Conservation (phyloP, 1,140 invertebrate species). For the Galleria mellonella region DNA sequence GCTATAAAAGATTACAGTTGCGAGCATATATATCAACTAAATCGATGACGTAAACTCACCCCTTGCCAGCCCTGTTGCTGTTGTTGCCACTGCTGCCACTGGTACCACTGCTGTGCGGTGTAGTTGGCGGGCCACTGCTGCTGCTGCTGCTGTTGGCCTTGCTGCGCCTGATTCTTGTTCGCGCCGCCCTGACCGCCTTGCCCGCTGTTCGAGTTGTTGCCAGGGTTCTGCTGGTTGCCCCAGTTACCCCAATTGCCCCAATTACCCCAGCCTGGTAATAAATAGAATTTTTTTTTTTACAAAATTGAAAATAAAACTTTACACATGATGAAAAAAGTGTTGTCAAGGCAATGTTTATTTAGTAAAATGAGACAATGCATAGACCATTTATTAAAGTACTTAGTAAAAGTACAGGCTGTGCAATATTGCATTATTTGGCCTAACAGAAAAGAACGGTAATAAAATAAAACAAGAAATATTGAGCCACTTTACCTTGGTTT, state of each 20-base stretch:
- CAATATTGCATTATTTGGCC: too few species aligned
- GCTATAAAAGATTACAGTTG: too few species aligned
- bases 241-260: constrained; percentile 51
- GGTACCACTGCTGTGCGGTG: constrained; percentile 61
- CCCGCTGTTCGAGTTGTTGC: constrained; percentile 2
- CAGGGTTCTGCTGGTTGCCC: constrained; percentile 43
- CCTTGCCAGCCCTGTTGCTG: constrained; percentile 51
- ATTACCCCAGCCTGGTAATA: constrained; percentile 34
- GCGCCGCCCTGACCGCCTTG: constrained; percentile 1
- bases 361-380: too few species aligned
- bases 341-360: too few species aligned
- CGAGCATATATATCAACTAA: too few species aligned
- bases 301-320: background rate
- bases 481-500: constrained; percentile 44
- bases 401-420: too few species aligned
- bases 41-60: too few species aligned
- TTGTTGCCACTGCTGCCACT: constrained; percentile 64
- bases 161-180: constrained; percentile 3
- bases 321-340: background rate
- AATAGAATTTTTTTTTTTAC: background rate
- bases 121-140: constrained; percentile 45
- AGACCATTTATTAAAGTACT: too few species aligned
- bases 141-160: constrained; percentile 6
- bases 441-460: too few species aligned
- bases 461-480: too few species aligned